phyloP scores from a whole-genome alignment of 2,797 vertebrate genomes.

The Sparus aurata region DNA sequence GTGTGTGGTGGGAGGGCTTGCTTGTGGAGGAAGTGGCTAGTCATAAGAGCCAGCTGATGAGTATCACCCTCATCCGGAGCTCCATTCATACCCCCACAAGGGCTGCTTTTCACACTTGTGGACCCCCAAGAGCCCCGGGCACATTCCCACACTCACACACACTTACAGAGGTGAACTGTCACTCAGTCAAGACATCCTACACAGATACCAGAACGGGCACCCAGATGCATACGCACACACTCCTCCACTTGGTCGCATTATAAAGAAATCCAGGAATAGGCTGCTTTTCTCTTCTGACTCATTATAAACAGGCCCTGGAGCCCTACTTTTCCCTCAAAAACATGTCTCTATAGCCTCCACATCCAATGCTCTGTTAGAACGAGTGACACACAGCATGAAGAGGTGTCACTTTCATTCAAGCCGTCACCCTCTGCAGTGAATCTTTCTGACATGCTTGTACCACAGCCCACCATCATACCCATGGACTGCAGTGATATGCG shows the following conservation, averaged over 20 bases:
- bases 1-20: slow-evolving; percentile 44
- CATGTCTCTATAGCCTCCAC: slow-evolving; percentile 45
- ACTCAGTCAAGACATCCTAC: slow-evolving; percentile 63
- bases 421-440: slow-evolving; percentile 47
- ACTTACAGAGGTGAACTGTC: slow-evolving; percentile 69
- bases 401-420: slow-evolving; percentile 72
- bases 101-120: slow-evolving; percentile 73
- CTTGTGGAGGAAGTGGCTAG: slow-evolving; percentile 71
- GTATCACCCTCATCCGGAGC: slow-evolving; percentile 82
- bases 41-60: slow-evolving; percentile 81
- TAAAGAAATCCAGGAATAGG: slow-evolving; percentile 64
- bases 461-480: slow-evolving; percentile 42
- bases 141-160: slow-evolving; percentile 57
- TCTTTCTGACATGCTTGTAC: slow-evolving; percentile 61
- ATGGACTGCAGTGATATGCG: slow-evolving; percentile 33
- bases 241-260: slow-evolving; percentile 46
- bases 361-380: slow-evolving; percentile 57
- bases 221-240: slow-evolving; percentile 43
- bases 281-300: slow-evolving; percentile 67
- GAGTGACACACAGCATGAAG: slow-evolving; percentile 67
- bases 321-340: slow-evolving; percentile 27
- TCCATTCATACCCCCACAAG: slow-evolving; percentile 85
- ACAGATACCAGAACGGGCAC: slow-evolving; percentile 47
- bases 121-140: slow-evolving; percentile 46
- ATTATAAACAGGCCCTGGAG: slow-evolving; percentile 70